Evolutionary conservation across 2,888 invertebrate species (phyloP).

Genomic region (Agriopis aurantiaria): DNA sequence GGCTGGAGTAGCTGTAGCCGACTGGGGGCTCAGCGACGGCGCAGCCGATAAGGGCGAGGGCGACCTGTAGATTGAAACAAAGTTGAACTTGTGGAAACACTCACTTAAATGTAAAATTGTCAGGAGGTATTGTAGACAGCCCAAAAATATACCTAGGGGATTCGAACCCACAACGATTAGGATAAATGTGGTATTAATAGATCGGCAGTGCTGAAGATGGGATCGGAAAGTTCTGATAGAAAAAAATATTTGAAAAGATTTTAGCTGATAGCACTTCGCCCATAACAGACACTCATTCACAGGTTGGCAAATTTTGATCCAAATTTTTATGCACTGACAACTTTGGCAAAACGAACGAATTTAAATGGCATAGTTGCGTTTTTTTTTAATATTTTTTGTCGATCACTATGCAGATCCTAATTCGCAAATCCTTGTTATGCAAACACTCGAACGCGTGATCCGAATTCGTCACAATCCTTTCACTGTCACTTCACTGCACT

Average conservation of each 20-base stretch:
- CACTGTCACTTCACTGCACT: conserved; percentile 75
- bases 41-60: conserved; percentile 92
- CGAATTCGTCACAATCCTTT: conserved; percentile 39
- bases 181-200: background rate
- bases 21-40: conserved; percentile 92
- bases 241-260: conserved; percentile 21
- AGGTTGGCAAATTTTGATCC: background rate
- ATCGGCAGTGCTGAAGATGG: background rate
- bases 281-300: background rate
- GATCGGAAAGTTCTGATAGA: background rate
- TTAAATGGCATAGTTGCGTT: background rate
- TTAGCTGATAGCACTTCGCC: background rate
- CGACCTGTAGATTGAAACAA: conserved; percentile 68
- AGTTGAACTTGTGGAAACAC: background rate
- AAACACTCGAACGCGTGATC: conserved; percentile 28
- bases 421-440: conserved; percentile 26
- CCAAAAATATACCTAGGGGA: background rate
- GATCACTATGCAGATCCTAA: conserved; percentile 37
- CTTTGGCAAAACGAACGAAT: background rate
- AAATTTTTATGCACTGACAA: background rate
- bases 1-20: conserved; percentile 87
- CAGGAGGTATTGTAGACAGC: background rate
- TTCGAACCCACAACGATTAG: background rate
- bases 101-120: background rate
- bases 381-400: background rate